Evolutionary conservation across 2,888 invertebrate genomes (phyloP), one percentile per base, ranked within the genome.

Genomic region (Ochropleura plecta): DNA sequence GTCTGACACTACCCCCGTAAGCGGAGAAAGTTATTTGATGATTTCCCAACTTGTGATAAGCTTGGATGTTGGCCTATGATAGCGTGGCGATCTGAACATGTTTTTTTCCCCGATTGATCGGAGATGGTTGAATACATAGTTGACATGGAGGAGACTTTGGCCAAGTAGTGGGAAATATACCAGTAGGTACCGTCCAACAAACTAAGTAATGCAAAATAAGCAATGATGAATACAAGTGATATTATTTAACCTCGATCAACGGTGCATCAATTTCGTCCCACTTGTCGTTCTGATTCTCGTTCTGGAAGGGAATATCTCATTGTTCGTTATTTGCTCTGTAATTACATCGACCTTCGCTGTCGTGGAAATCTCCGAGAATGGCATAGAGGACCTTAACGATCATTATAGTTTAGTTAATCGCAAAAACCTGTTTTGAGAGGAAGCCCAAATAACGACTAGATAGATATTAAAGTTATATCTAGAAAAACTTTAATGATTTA

Each of bases 221-320:
- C 48, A 59, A 49, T 55, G 10, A 46, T 60, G 51, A 44, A 40
- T 63, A 44, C 64, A 73, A 60, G 60, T 68, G 70, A 64, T 73
- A 30, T 59, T 73, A 73, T 70, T 76, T 73, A 67, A 80, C 83
- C 75, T 82, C 65, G 53, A 75, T 69, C 69, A 69, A 14, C 62
- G 57, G 10, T 75, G 81, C 76, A 79, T 76, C 16, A 60, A 82
- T 83, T 83, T 83, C 64, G 65, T 55, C 59, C 66, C 72, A 82
- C 48, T 83, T 83, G 70, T 42, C n/a, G 51, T 68, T 57, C 68
- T 49, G 76, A 82, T 65, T 70, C 42, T 12, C 53, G 30, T 49
- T 59, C 40, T n/a, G 44, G 63, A 63, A 62, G 42, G 30, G 63
- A 76, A 72, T 70, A 67, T 81, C 14, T 40, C 44, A 70, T 40